These are phyloP conservation scores for Temnothorax longispinosus DNA, from an alignment of 1,140 invertebrate species.

Conservation along the genomic window DNA sequence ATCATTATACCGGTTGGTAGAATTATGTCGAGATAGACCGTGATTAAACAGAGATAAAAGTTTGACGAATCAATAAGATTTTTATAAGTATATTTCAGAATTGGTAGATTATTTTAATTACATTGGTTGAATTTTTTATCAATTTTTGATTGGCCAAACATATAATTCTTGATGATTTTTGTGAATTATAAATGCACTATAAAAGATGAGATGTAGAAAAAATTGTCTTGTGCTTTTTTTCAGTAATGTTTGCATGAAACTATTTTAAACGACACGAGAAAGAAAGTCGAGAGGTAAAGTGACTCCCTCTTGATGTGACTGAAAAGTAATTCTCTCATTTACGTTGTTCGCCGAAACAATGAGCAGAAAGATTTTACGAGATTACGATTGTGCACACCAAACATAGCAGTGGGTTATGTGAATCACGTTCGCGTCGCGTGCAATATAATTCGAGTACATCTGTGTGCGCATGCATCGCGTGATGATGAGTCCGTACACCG, in stretches of 20 bases:
- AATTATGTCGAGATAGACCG: background rate
- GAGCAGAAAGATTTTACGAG: slow-evolving; percentile 40
- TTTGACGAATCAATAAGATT: background rate
- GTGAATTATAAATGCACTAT: background rate
- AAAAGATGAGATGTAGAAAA: background rate
- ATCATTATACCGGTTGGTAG: background rate
- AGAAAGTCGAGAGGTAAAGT: background rate
- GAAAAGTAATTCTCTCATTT: slow-evolving; percentile 7
- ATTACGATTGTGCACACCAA: slow-evolving; percentile 31
- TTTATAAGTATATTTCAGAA: background rate
- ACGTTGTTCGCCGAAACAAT: slow-evolving; percentile 36
- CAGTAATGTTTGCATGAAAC: background rate
- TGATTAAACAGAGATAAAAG: background rate
- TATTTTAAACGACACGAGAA: background rate
- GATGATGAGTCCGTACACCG: background rate
- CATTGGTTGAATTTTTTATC: background rate
- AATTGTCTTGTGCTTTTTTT: background rate
- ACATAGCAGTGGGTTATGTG: slow-evolving; percentile 65
- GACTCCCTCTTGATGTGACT: background rate
- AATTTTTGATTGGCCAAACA: background rate
- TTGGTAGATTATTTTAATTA: background rate
- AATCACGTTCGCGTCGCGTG: slow-evolving; percentile 65
- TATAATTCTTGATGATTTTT: background rate
- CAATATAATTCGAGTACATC: slow-evolving; percentile 52
- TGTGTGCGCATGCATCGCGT: slow-evolving; percentile 1